Evolutionary conservation across 1,140 invertebrate genomes (phyloP).

Genomic region (Paramacrobiotus metropolitanus): DNA sequence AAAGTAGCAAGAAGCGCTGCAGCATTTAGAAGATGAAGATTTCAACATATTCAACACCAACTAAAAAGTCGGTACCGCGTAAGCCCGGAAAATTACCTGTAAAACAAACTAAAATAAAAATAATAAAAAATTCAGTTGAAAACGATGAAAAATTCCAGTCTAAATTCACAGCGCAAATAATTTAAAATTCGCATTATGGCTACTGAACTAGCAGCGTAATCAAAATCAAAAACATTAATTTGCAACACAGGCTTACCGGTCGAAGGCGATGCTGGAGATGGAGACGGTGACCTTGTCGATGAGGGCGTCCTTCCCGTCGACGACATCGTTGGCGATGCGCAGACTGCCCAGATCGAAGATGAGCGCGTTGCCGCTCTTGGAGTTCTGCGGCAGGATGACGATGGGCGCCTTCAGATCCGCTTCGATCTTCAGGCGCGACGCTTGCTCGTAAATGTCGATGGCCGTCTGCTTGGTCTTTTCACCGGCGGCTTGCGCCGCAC

Average conservation of each 20-base stretch:
- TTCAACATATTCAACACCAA: too few species aligned
- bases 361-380: conserved; percentile 43
- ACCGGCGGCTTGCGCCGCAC: conserved; percentile 35
- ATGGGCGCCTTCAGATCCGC: conserved; percentile 58
- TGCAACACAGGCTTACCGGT: too few species aligned
- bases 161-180: too few species aligned
- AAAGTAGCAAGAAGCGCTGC: too few species aligned
- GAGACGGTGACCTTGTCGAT: background rate
- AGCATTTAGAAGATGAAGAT: too few species aligned
- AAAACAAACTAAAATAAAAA: too few species aligned
- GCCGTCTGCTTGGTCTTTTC: conserved; percentile 63
- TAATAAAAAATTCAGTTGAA: background rate
- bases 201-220: too few species aligned
- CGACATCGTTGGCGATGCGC: background rate
- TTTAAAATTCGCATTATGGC: too few species aligned
- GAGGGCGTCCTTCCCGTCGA: background rate
- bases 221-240: too few species aligned
- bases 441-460: conserved; percentile 52
- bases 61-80: too few species aligned
- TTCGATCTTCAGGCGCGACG: conserved; percentile 47
- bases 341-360: conserved; percentile 51
- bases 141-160: background rate
- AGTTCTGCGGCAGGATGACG: conserved; percentile 62
- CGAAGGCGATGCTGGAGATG: conserved; percentile 1
- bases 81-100: too few species aligned